phyloP scores from a whole-genome alignment of 2,888 invertebrate genomes.

The Lymantria dispar region DNA sequence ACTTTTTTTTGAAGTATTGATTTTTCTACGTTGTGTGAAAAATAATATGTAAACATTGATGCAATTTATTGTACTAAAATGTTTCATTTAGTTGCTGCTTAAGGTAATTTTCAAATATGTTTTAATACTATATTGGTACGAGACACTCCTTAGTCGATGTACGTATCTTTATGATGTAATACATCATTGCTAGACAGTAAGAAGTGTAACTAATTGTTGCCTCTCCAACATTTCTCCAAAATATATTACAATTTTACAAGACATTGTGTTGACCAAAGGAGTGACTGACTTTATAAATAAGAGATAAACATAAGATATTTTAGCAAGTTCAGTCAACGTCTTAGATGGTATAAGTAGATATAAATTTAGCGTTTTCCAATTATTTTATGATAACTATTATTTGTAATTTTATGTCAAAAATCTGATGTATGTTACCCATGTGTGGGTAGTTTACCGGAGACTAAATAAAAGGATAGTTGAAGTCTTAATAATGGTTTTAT shows the following conservation, averaged over 20 bases:
- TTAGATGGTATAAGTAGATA: conserved; percentile 19
- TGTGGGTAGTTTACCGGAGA: conserved; percentile 32
- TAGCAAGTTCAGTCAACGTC: conserved; percentile 30
- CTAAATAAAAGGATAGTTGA: conserved; percentile 41
- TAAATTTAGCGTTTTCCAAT: conserved; percentile 23
- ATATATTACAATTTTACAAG: not conserved
- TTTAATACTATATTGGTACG: too few species aligned
- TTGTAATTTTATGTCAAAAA: conserved; percentile 18
- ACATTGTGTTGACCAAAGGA: conserved; percentile 21
- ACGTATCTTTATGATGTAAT: too few species aligned
- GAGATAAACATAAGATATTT: conserved; percentile 13
- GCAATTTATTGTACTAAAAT: too few species aligned
- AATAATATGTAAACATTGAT: too few species aligned
- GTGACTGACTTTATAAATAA: conserved; percentile 1
- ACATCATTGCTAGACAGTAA: too few species aligned
- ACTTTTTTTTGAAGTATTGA: too few species aligned
- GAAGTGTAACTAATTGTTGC: too few species aligned
- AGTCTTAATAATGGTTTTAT: conserved; percentile 56
- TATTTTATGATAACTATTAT: conserved; percentile 25
- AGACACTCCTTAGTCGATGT: too few species aligned
- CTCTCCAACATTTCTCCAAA: not conserved
- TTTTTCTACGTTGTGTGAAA: too few species aligned
- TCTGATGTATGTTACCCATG: conserved; percentile 10
- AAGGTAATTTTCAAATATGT: too few species aligned
- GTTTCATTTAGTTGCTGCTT: too few species aligned